Evolutionary conservation across 1,140 invertebrate species (phyloP), one percentile per base, ranked within the genome.

Genomic region (Caerostris darwini): DNA sequence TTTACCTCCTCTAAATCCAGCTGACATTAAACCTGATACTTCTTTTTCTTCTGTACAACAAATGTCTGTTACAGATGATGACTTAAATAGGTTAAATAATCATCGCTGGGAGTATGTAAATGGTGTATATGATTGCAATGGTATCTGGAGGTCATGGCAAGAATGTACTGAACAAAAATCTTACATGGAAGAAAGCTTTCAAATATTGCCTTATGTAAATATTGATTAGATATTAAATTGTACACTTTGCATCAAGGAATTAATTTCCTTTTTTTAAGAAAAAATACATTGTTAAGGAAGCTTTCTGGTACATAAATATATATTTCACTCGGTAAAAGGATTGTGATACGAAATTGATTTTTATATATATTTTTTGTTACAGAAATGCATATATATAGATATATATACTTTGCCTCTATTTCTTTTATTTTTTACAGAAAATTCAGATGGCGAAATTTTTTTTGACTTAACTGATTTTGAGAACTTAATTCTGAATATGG

Each of bases 161-260:
- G 97, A 98, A 96, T 97, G 97, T 96, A 96, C 97, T 94, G 97
- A 97, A 95, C 97, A 96, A 96, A 97, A 96, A 96, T 97, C 97
- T 95, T 97, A 97, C 95, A 97, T 97, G 96, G 97, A 96, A 95
- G 97, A 98, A 96, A 96, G 97, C 95, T 97, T 98, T 96, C 97
- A 97, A 96, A 97, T 98, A 97, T 97, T 99, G 97, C 98, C 98
- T 97, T 99, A 99, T 97, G 98, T 98, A 96, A 97, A 98, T 96
- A 98, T 98, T 96, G 98, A 98, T 97, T 98, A 95, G 95, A 86
- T 83, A 85, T 87, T 88, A 89, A 94, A 94, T 94, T 94, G 61
- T 67, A 89, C 86, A 57, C 61, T 54, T 34, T 94, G 85, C 90
- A 92, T 92, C 5, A 94, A 50, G 53, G 67, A 82, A 71, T 81